These are phyloP conservation scores for Ichneumoninae sp. DNA, from an alignment of 2,888 invertebrate genomes.

Conservation along the genomic window DNA sequence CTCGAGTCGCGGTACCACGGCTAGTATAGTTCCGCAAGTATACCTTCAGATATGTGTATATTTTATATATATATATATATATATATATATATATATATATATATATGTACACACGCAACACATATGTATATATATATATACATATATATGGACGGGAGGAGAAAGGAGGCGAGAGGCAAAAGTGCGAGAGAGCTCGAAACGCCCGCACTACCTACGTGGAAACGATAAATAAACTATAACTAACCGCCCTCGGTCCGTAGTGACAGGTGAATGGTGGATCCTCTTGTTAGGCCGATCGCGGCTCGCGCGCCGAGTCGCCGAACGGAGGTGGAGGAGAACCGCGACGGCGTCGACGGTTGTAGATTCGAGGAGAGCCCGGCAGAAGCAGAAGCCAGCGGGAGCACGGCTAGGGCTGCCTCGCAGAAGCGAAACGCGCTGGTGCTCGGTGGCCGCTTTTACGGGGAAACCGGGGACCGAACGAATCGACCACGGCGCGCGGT, in stretches of 20 bases:
- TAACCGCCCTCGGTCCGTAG: slow-evolving; percentile 81
- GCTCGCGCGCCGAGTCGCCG: slow-evolving; percentile 39
- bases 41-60: slow-evolving; percentile 3
- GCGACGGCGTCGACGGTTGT: slow-evolving; percentile 59
- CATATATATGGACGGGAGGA: slow-evolving; percentile 75
- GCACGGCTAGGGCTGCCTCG: neutral
- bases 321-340: slow-evolving; percentile 54
- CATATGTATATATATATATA: slow-evolving; percentile 13
- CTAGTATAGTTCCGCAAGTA: neutral
- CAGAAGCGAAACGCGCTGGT: slow-evolving; percentile 16
- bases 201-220: slow-evolving; percentile 79
- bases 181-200: slow-evolving; percentile 66
- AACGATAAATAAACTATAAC: slow-evolving; percentile 84
- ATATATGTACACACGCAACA: slow-evolving; percentile 76
- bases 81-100: slow-evolving; percentile 72
- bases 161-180: slow-evolving; percentile 25
- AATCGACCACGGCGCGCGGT: slow-evolving; percentile 61
- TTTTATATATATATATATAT: slow-evolving; percentile 26
- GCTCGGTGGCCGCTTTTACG: slow-evolving; percentile 67
- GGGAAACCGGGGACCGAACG: slow-evolving; percentile 68
- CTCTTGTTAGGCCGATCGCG: slow-evolving; percentile 81
- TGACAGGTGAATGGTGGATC: slow-evolving; percentile 83
- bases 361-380: slow-evolving; percentile 53
- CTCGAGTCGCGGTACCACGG: neutral
- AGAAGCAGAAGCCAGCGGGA: slow-evolving; percentile 61